phyloP scores from a whole-genome alignment of 2,888 invertebrate species.

The Andrena bucephala region DNA sequence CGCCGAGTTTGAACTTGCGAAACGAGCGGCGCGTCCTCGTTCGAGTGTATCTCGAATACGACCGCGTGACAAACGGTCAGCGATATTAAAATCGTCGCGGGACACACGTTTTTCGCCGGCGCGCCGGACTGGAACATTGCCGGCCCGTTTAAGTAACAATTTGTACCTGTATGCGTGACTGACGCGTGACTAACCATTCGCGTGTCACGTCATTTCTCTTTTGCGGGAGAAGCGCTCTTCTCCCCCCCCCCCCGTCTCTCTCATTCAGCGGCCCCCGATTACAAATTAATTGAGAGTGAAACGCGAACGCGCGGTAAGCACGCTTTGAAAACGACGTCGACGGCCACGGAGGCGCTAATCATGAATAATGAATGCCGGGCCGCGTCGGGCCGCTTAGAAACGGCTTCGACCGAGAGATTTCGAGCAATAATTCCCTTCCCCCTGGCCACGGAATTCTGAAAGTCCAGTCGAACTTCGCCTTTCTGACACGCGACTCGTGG shows the following conservation, averaged over 20 bases:
- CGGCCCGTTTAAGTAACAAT: slow-evolving; percentile 59
- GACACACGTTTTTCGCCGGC: slow-evolving; percentile 62
- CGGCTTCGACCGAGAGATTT: slow-evolving; percentile 42
- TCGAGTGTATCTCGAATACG: slow-evolving; percentile 27
- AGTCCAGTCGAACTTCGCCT: slow-evolving; percentile 16
- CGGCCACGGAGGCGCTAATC: slow-evolving; percentile 66
- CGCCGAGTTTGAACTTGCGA: not conserved
- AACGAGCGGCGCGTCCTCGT: not conserved
- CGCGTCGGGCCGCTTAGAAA: slow-evolving; percentile 52
- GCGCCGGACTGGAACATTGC: slow-evolving; percentile 27
- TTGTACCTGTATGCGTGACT: slow-evolving; percentile 71
- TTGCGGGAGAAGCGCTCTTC: slow-evolving; percentile 54
- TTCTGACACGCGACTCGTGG: not conserved
- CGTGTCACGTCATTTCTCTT: slow-evolving; percentile 75
- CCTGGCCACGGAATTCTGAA: slow-evolving; percentile 1
- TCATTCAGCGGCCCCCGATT: slow-evolving; percentile 57
- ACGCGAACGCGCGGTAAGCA: slow-evolving; percentile 67
- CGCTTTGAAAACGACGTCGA: slow-evolving; percentile 67
- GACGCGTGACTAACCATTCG: slow-evolving; percentile 75
- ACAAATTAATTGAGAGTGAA: slow-evolving; percentile 76
- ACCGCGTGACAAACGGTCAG: slow-evolving; percentile 56
- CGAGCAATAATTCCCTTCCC: slow-evolving; percentile 25
- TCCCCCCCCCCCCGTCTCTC: slow-evolving; percentile 11
- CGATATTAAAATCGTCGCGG: slow-evolving; percentile 68
- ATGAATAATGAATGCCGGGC: slow-evolving; percentile 71